Conservation (phyloP, 1,140 invertebrate species). For the Heliconius nattereri region DNA sequence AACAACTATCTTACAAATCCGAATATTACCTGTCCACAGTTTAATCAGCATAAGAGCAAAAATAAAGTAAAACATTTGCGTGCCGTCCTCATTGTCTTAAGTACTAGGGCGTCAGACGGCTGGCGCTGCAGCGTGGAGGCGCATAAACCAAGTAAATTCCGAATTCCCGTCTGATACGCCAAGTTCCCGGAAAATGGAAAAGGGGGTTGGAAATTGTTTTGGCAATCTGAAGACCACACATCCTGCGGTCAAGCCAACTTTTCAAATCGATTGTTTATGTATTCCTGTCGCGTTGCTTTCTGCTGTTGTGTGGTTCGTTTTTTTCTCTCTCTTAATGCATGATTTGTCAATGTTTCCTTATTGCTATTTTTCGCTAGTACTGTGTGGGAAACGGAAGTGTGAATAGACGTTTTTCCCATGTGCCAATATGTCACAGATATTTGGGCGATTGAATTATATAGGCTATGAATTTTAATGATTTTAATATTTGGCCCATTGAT, state of each 20-base stretch:
- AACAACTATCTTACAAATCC: background rate
- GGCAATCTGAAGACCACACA: constrained; percentile 79
- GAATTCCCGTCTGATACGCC: constrained; percentile 70
- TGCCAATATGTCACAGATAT: background rate
- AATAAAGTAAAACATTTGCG: constrained; percentile 30
- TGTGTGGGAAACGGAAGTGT: background rate
- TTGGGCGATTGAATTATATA: background rate
- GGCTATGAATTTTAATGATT: background rate
- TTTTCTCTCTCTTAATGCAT: constrained; percentile 36
- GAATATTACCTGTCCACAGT: constrained; percentile 8
- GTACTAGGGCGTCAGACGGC: constrained; percentile 47
- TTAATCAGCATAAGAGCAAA: constrained; percentile 35
- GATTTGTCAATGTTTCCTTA: constrained; percentile 30
- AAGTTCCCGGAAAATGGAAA: constrained; percentile 78
- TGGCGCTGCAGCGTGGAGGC: constrained; percentile 48
- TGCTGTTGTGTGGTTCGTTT: constrained; percentile 17
- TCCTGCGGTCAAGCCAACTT: constrained; percentile 78
- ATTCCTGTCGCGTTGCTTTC: constrained; percentile 60
- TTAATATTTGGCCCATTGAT: background rate
- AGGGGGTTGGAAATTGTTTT: constrained; percentile 79
- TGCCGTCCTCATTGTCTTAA: constrained; percentile 51
- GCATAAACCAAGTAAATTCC: constrained; percentile 69
- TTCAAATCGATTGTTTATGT: constrained; percentile 74
- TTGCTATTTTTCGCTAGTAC: background rate
- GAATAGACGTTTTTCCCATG: background rate